These are phyloP conservation scores for Eristalis pertinax DNA, from an alignment of 2,888 invertebrate species.

Conservation along the genomic window DNA sequence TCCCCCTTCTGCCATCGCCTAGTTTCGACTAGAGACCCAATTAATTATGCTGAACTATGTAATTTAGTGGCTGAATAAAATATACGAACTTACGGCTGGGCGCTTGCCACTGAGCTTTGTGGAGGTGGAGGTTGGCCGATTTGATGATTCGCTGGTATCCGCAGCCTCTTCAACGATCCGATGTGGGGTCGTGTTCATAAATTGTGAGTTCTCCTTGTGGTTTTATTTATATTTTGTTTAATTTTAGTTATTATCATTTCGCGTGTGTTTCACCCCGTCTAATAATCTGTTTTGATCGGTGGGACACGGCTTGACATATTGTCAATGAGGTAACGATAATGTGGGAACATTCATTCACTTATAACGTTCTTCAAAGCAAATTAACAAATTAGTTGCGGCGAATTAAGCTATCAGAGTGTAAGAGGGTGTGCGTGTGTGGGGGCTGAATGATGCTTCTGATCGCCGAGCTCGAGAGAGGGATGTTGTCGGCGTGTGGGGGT, in stretches of 20 bases:
- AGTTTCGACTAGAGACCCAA: constrained; percentile 12
- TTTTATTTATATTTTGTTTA: constrained; percentile 56
- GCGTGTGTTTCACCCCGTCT: constrained; percentile 1
- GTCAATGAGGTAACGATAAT: constrained; percentile 67
- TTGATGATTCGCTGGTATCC: neutral
- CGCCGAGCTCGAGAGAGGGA: neutral
- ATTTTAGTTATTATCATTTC: constrained; percentile 1
- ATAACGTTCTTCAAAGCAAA: constrained; percentile 39
- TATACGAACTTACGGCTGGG: constrained; percentile 41
- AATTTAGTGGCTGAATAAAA: constrained; percentile 62
- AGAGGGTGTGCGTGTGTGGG: constrained; percentile 9
- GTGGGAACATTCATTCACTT: constrained; percentile 50
- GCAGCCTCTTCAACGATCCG: constrained; percentile 5
- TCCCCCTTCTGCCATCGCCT: constrained; percentile 3
- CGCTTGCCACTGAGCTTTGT: constrained; percentile 50
- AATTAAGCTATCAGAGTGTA: constrained; percentile 21
- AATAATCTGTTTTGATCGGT: constrained; percentile 63
- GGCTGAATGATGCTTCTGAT: neutral
- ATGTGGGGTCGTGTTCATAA: constrained; percentile 27
- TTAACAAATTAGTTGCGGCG: constrained; percentile 57
- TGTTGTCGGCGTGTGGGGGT: constrained; percentile 1
- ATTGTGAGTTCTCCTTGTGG: constrained; percentile 31
- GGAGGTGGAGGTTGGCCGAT: neutral
- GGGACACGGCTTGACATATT: constrained; percentile 65
- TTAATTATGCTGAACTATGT: constrained; percentile 61